Percentiles rank a stretch among this genome's conserved stretches.
phyloP scores from a whole-genome alignment of 1,140 invertebrate species.

The Pseudomyrmex sp. region DNA sequence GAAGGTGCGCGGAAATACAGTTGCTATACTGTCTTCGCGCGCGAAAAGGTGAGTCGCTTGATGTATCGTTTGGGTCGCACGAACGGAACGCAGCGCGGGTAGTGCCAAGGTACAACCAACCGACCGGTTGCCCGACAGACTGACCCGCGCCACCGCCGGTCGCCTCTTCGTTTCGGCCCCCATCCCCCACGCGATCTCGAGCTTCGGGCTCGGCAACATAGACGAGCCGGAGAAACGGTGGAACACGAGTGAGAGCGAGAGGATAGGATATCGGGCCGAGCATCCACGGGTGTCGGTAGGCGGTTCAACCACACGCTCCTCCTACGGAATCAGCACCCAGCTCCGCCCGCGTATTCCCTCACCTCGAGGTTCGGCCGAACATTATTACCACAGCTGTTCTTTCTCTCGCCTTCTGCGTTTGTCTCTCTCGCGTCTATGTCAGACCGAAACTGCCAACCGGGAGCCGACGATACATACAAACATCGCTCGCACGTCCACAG shows the following conservation, averaged over 20 bases:
- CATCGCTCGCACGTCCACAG: conserved; percentile 33
- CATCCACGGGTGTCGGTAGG: conserved; percentile 66
- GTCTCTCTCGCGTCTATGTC: conserved; percentile 31
- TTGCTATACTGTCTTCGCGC: not conserved
- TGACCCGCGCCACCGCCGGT: conserved; percentile 83
- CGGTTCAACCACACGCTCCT: conserved; percentile 76
- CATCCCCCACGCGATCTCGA: conserved; percentile 65
- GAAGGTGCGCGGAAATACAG: not conserved
- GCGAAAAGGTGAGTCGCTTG: conserved; percentile 19
- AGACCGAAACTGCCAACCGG: conserved; percentile 64
- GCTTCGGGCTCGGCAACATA: conserved; percentile 41
- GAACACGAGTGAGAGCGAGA: conserved; percentile 65
- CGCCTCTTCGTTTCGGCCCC: conserved; percentile 80
- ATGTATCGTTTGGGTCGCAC: conserved; percentile 48
- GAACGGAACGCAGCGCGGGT: conserved; percentile 66
- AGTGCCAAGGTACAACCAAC: conserved; percentile 72
- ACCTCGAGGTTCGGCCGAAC: conserved; percentile 42
- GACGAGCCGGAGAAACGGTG: conserved; percentile 68
- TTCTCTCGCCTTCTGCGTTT: conserved; percentile 26
- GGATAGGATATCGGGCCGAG: conserved; percentile 51
- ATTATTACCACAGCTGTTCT: conserved; percentile 63
- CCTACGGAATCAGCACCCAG: conserved; percentile 69
- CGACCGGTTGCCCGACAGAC: conserved; percentile 85
- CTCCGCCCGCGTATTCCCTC: conserved; percentile 64
- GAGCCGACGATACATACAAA: conserved; percentile 67